phyloP scores from a whole-genome alignment of 2,888 invertebrate genomes.

The Limenitis camilla region DNA sequence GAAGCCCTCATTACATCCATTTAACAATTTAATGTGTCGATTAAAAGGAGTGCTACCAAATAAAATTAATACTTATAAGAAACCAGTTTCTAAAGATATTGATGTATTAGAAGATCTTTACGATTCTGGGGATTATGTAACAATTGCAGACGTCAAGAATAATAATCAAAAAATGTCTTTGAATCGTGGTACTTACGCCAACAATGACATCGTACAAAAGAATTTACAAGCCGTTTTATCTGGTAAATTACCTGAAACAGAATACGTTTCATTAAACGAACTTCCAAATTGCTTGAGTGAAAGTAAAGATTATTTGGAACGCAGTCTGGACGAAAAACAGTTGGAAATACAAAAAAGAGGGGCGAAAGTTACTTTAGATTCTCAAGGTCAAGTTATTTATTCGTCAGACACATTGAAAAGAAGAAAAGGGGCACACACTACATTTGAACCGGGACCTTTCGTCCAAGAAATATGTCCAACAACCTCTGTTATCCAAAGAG shows the following conservation, averaged over 20 bases:
- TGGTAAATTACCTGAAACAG: conserved; percentile 78
- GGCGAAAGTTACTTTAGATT: conserved; percentile 87
- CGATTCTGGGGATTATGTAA: conserved; percentile 88
- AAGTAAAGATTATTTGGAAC: conserved; percentile 61
- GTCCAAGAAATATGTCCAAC: conserved; percentile 78
- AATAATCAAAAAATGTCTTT: conserved; percentile 78
- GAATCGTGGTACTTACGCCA: conserved; percentile 72
- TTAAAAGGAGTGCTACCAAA: conserved; percentile 78
- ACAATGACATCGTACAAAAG: conserved; percentile 79
- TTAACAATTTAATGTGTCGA: conserved; percentile 83
- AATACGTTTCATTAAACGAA: conserved; percentile 88
- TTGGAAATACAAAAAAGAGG: conserved; percentile 74
- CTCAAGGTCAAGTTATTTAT: conserved; percentile 91
- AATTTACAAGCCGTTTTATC: conserved; percentile 75
- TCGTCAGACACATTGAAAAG: conserved; percentile 89
- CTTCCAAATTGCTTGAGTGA: conserved; percentile 75
- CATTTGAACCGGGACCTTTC: conserved; percentile 91
- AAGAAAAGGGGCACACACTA: conserved; percentile 86
- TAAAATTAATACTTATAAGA: conserved; percentile 67
- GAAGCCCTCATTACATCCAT: conserved; percentile 70
- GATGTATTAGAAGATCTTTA: conserved; percentile 63
- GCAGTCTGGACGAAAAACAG: conserved; percentile 45
- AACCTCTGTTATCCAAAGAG: conserved; percentile 52
- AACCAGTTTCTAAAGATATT: conserved; percentile 61
- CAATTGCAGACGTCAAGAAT: conserved; percentile 87